These are phyloP conservation scores for Aricia agestis DNA, from an alignment of 1,140 invertebrate species.

Conservation along the genomic window DNA sequence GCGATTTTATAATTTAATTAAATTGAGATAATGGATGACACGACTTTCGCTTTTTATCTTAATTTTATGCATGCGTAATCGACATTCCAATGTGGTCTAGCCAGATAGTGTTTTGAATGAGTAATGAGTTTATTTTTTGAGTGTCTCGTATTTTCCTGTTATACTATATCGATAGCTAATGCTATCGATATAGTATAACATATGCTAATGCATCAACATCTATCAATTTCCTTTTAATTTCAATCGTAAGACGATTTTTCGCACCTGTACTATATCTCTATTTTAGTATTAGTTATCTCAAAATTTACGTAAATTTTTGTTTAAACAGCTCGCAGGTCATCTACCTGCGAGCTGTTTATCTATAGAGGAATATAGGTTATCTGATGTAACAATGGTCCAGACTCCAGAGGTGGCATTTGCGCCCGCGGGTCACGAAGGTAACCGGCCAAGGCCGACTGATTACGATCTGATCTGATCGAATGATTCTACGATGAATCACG, in stretches of 20 bases:
- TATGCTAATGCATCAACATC: too few species aligned
- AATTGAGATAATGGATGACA: constrained; percentile 4
- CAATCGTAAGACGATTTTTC: too few species aligned
- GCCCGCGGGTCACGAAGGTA: constrained; percentile 10
- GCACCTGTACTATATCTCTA: too few species aligned
- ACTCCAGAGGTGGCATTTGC: constrained; percentile 16
- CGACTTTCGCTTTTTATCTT: constrained; percentile 12
- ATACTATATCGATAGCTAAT: neutral
- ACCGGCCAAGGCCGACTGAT: constrained; percentile 21
- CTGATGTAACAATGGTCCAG: neutral
- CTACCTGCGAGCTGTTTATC: too few species aligned
- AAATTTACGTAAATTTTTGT: neutral
- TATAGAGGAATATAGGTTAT: constrained; percentile 10
- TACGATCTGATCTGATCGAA: constrained; percentile 22
- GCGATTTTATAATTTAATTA: constrained; percentile 15
- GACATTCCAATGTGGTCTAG: constrained; percentile 1
- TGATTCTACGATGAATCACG: constrained; percentile 24
- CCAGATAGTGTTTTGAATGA: neutral
- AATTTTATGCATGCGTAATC: neutral
- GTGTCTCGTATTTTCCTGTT: constrained; percentile 2
- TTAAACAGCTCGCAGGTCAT: neutral
- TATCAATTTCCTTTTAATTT: too few species aligned
- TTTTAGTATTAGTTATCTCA: too few species aligned
- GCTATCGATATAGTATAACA: neutral
- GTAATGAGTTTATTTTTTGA: constrained; percentile 4